Evolutionary conservation across 92 coral and sea anemone genomes (phyloP), one percentile per base, ranked within the genome.

Genomic region (Porites evermanni): DNA sequence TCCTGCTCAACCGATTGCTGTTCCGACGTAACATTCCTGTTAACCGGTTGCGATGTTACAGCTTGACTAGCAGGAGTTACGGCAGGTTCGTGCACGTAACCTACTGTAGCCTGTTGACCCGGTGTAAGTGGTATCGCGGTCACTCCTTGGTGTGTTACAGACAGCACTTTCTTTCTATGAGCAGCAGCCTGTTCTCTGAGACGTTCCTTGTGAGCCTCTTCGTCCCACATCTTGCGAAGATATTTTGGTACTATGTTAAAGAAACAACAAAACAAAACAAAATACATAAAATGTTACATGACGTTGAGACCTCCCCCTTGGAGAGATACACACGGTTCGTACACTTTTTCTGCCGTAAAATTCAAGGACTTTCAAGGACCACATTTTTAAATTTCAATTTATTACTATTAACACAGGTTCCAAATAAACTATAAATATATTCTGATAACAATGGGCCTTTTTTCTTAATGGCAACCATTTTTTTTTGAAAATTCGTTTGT

Each of bases 81-180:
- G 18, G 23, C 84, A 23, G 20, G 79, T 18, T 52, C 52, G 64
- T 65, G 71, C 24, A 24, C 73, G 29, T 72, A 72, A 2, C 79
- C 47, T 3, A 10, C 21, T 61, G 16, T 64, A 64, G 79, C 23
- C 80, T 73, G 87, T 38, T 73, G 80, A 83, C 80, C 80, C 1
- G 73, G 86, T 56, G 86, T 81, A 18, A 70, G 47, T 64, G 87
- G 80, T 79, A 72, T 20, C 50, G 73, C 63, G n/a, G 80, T 72
- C 5, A 63, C 66, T 20, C 64, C 80, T 54, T 72, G 68, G 21
- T 71, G n/a, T 51, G 47, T 68, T 63, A 64, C 19, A 47, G 66
- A 14, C 3, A 52, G 68, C 19, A 53, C 64, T 21, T 75, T 79
- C 19, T 72, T 76, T 26, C 79, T 73, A 5, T 61, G 53, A 67